Evolutionary conservation across 2,888 invertebrate species (phyloP).

Genomic region (Drosophila paramelanica): DNA sequence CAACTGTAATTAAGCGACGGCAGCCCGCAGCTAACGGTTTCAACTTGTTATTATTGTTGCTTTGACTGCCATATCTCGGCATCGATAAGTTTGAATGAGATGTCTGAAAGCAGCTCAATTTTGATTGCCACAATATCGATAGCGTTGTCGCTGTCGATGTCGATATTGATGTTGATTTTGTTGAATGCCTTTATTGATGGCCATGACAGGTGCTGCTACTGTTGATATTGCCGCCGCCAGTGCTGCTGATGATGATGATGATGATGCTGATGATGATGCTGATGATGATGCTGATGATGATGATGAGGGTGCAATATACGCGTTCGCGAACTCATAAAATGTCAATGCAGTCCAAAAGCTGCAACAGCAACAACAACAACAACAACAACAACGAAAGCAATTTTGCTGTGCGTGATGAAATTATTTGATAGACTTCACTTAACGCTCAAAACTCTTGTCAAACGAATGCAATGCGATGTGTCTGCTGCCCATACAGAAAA

Average conservation of each 20-base stretch:
- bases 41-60: constrained; percentile 1
- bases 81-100: constrained; percentile 43
- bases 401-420: constrained; percentile 51
- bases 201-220: too few species aligned
- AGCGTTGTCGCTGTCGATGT: constrained; percentile 27
- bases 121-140: constrained; percentile 50
- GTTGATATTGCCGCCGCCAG: too few species aligned
- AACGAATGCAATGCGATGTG: neutral
- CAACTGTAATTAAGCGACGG: neutral
- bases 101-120: constrained; percentile 26
- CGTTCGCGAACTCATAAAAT: constrained; percentile 23
- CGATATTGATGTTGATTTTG: neutral
- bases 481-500: constrained; percentile 7
- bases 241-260: constrained; percentile 3
- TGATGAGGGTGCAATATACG: constrained; percentile 2
- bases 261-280: constrained; percentile 14
- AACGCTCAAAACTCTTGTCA: constrained; percentile 20
- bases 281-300: constrained; percentile 1
- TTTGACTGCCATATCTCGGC: constrained; percentile 16
- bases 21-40: neutral
- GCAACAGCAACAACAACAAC: too few species aligned
- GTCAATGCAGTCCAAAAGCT: constrained; percentile 16
- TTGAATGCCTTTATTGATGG: too few species aligned
- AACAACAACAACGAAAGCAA: constrained; percentile 3
- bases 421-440: constrained; percentile 49